These are phyloP conservation scores for Drosophila albomicans DNA, from an alignment of 1,140 invertebrate species.

Conservation along the genomic window DNA sequence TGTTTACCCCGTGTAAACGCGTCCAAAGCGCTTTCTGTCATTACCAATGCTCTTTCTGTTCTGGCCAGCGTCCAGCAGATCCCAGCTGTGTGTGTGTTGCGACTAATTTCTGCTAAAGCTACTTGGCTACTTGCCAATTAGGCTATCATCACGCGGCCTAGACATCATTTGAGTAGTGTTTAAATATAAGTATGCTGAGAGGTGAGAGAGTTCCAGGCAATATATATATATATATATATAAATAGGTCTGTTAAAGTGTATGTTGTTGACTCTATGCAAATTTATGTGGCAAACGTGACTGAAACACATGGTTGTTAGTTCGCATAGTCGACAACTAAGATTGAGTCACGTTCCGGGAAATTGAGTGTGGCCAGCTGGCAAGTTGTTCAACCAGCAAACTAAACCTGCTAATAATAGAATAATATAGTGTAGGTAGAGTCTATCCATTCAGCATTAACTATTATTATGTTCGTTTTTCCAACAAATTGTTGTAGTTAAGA, in stretches of 20 bases:
- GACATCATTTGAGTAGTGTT: slow-evolving; percentile 16
- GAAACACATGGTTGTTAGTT: slow-evolving; percentile 9
- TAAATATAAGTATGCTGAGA: slow-evolving; percentile 5
- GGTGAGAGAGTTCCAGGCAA: background rate
- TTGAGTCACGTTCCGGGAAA: slow-evolving; percentile 57
- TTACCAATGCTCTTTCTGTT: slow-evolving; percentile 51
- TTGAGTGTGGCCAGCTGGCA: slow-evolving; percentile 12
- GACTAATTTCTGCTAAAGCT: slow-evolving; percentile 35
- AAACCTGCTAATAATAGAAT: slow-evolving; percentile 12
- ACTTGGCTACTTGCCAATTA: slow-evolving; percentile 50
- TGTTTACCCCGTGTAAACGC: slow-evolving; percentile 38
- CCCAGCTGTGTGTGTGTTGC: slow-evolving; percentile 46
- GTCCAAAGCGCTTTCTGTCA: slow-evolving; percentile 29
- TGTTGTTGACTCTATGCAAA: slow-evolving; percentile 49
- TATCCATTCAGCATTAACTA: slow-evolving; percentile 8
- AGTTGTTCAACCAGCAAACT: slow-evolving; percentile 3
- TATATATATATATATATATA: background rate
- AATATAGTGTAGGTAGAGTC: slow-evolving; percentile 1
- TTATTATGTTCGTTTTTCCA: background rate
- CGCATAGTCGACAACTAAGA: slow-evolving; percentile 43
- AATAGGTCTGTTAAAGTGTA: background rate
- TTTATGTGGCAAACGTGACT: slow-evolving; percentile 32
- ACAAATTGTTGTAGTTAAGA: background rate
- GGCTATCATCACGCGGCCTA: slow-evolving; percentile 23
- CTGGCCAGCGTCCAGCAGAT: background rate